phyloP scores from a whole-genome alignment of 2,113 vertebrate species.

The Meles meles region DNA sequence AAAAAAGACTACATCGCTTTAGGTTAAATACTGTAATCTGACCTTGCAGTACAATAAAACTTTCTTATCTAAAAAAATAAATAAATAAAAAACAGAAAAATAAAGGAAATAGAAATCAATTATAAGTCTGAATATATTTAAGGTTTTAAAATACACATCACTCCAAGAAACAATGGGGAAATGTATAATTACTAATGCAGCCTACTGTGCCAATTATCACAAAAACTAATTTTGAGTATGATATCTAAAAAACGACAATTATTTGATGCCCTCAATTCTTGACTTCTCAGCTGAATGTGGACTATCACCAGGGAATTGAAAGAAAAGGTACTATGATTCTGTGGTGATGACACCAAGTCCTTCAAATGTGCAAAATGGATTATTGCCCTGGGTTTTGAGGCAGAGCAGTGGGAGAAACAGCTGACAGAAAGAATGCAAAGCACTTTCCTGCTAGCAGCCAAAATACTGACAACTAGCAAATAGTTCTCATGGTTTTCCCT shows the following conservation, averaged over 20 bases:
- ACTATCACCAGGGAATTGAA: not conserved
- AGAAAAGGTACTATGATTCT: not conserved
- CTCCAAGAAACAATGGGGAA: not conserved
- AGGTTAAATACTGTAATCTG: constrained; percentile 48
- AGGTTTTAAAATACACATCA: not conserved
- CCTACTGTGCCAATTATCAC: not conserved
- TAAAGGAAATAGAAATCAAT: not conserved
- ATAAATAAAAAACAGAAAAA: not conserved
- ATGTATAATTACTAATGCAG: not conserved
- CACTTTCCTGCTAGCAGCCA: not conserved
- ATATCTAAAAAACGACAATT: not conserved
- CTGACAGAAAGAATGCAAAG: not conserved
- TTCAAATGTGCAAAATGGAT: not conserved
- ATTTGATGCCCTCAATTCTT: not conserved
- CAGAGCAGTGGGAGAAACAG: not conserved
- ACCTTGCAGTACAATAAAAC: constrained; percentile 55
- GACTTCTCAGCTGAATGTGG: not conserved
- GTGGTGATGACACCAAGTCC: not conserved
- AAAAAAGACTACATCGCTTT: not conserved
- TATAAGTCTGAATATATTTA: not conserved
- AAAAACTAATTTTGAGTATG: not conserved
- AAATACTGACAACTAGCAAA: not conserved
- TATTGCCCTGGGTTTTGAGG: not conserved
- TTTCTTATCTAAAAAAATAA: not conserved
- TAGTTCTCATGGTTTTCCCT: not conserved